phyloP scores from a whole-genome alignment of 2,797 vertebrate genomes.

The Spinibarbus caldwelli region DNA sequence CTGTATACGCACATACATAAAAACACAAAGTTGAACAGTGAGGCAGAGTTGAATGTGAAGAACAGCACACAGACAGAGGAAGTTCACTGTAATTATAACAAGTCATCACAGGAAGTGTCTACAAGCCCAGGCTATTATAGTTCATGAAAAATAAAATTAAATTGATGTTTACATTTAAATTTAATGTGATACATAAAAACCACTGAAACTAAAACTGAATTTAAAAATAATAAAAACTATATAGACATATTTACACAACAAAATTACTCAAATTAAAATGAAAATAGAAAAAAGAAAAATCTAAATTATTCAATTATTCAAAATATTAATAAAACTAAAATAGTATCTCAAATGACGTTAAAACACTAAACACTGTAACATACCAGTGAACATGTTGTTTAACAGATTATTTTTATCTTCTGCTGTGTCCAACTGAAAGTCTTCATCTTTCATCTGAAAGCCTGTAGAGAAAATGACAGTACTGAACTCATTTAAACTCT shows the following conservation, averaged over 20 bases:
- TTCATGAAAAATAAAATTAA: no score
- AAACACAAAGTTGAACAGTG: not conserved
- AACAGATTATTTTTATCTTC: conserved; percentile 85
- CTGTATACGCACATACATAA: not conserved
- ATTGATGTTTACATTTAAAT: no score
- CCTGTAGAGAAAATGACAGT: conserved; percentile 63
- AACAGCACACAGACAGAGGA: not conserved
- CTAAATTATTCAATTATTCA: not conserved
- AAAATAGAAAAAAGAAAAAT: not conserved
- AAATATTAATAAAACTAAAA: not conserved
- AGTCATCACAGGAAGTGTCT: conserved; percentile 49
- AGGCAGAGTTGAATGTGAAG: not conserved
- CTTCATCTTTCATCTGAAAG: conserved; percentile 85
- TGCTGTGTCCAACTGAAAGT: conserved; percentile 82
- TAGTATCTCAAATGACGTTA: not conserved
- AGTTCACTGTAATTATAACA: not conserved
- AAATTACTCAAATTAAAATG: not conserved
- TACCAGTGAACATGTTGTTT: conserved; percentile 85
- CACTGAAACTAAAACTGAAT: no score
- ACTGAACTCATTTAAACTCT: not conserved
- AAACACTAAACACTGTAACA: conserved; percentile 29
- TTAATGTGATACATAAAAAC: no score
- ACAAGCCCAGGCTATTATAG: conserved; percentile 14
- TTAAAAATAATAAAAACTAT: no score
- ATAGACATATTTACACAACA: no score